Evolutionary conservation across 2,113 vertebrate species (phyloP), one percentile per base, ranked within the genome.

Genomic region (Vimba vimba): DNA sequence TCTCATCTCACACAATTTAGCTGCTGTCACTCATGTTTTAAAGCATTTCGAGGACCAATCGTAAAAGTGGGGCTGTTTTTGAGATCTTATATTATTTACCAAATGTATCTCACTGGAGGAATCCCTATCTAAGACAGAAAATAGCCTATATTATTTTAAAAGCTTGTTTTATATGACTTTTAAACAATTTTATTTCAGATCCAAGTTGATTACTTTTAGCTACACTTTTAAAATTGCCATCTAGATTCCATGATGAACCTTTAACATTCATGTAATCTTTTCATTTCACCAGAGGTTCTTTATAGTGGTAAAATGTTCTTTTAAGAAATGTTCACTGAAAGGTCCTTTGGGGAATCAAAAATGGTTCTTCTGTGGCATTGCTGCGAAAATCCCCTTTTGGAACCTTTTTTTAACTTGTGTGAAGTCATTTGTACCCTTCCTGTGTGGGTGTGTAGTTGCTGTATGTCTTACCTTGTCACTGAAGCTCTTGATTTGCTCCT

Each of bases 381-480:
- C 6, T 57, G 19, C 2, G 0, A 21, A 57, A 21, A 57, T 21
- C 6, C 19, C 0, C 6, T 57, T 57, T 57, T 57, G 6, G 6
- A 21, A 57, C 19, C 55, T 21, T 57, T 57, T 39, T 21, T 57
- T 2, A 21, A 57, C 2, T 19, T 8, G 55, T 57, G 19, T 57
- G 17, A 36, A 69, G 33, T 39, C 3, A 69, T 69, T 36, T 36
- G 30, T 36, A 21, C 3, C 39, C 2, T 15, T 9, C n/a, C 27
- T 79, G 21, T 79, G 39, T 39, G 68, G 36, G 19, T 27, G 4
- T 21, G 36, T 74, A 55, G 19, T 3, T 36, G 27, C 17, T 52
- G 43, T 59, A 11, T 81, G 68, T 88, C 93, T 92, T 94, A 94
- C 94, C 93, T 93, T 87, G n/a, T 83, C 47, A 39, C 82, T 86